Evolutionary conservation across 2,888 invertebrate genomes (phyloP).

Genomic region (Dicyrtoma fusca): DNA sequence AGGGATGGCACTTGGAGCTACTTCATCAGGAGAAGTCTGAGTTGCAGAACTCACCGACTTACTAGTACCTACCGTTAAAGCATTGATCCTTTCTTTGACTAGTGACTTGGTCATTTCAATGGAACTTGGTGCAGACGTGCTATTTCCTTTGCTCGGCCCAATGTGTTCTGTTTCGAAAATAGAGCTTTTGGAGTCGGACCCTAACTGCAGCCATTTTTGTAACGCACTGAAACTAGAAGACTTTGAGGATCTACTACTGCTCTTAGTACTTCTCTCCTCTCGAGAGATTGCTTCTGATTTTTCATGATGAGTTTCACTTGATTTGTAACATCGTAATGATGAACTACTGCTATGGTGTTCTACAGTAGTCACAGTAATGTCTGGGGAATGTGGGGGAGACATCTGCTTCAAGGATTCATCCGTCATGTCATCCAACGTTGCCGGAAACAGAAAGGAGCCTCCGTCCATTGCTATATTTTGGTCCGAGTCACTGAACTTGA

Average conservation of each 20-base stretch:
- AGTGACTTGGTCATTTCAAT: conserved; percentile 58
- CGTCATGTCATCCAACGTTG: conserved; percentile 15
- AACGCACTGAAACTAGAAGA: conserved; percentile 61
- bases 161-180: background rate
- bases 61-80: conserved; percentile 56
- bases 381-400: background rate
- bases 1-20: conserved; percentile 60
- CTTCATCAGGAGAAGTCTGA: conserved; percentile 70
- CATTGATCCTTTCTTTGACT: conserved; percentile 60
- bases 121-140: conserved; percentile 33
- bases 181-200: conserved; percentile 30
- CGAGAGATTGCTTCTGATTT: background rate
- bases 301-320: background rate
- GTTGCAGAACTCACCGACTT: conserved; percentile 63
- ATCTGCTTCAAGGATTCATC: background rate
- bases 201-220: conserved; percentile 64
- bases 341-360: background rate
- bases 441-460: conserved; percentile 5
- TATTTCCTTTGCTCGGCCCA: conserved; percentile 4
- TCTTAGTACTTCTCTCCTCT: conserved; percentile 36
- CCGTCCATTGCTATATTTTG: no score
- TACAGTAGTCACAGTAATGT: background rate
- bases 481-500: background rate
- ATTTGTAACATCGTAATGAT: background rate
- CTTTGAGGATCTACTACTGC: conserved; percentile 43